phyloP scores from a whole-genome alignment of 2,113 vertebrate species.

The Cyprichromis sp. region DNA sequence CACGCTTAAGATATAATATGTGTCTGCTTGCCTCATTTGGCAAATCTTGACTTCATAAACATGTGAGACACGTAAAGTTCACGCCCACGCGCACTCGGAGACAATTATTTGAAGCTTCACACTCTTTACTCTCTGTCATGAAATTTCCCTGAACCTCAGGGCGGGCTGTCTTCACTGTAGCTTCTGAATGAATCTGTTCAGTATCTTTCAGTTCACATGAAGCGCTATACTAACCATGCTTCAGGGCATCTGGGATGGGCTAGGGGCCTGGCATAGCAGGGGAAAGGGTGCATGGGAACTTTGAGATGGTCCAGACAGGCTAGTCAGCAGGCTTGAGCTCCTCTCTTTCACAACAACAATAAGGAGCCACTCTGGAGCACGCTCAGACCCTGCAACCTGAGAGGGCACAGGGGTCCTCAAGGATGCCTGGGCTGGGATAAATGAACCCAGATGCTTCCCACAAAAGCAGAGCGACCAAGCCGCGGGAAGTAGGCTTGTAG shows the following conservation, averaged over 20 bases:
- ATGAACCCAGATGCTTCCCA: constrained; percentile 92
- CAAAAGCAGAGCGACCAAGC: constrained; percentile 63
- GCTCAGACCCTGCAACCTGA: constrained; percentile 86
- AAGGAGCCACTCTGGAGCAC: constrained; percentile 80
- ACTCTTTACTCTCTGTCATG: constrained; percentile 35
- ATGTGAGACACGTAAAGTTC: not conserved
- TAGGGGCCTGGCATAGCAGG: constrained; percentile 44
- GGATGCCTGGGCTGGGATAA: constrained; percentile 74
- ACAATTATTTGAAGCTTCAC: not conserved
- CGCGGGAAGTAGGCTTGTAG: constrained; percentile 47
- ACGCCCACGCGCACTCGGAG: not conserved
- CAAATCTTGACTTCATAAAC: constrained; percentile 1
- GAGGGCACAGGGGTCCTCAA: constrained; percentile 68
- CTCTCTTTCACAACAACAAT: constrained; percentile 67
- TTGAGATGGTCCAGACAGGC: constrained; percentile 87
- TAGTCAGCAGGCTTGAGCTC: constrained; percentile 53
- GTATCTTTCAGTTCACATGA: constrained; percentile 93
- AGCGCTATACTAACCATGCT: constrained; percentile 84
- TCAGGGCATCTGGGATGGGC: constrained; percentile 82
- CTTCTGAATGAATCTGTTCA: constrained; percentile 93
- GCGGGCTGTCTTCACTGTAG: constrained; percentile 59
- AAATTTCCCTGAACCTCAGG: constrained; percentile 55
- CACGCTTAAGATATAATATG: not conserved
- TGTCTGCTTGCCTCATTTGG: constrained; percentile 28
- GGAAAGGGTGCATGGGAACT: constrained; percentile 64